These are phyloP conservation scores for Lepus americanus DNA, from an alignment of 2,113 vertebrate species.

Conservation along the genomic window DNA sequence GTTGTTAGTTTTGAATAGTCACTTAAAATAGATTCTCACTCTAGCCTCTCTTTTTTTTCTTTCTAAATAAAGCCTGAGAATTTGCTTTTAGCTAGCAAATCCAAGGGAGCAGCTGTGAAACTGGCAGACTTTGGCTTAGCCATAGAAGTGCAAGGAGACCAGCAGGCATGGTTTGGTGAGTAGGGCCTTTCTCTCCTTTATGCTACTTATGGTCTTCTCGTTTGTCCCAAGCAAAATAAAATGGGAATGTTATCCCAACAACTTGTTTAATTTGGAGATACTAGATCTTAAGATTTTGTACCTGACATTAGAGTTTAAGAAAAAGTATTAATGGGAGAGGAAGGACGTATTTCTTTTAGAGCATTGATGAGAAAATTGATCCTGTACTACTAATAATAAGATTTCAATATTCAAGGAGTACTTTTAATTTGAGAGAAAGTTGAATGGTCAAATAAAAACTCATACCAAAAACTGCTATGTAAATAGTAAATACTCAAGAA, in stretches of 20 bases:
- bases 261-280: background rate
- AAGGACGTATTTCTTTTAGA: background rate
- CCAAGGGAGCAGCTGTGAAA: conserved; percentile 98
- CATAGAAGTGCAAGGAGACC: conserved; percentile 98
- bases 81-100: conserved; percentile 98
- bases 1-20: conserved; percentile 58
- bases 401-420: background rate
- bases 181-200: conserved; percentile 54
- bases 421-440: background rate
- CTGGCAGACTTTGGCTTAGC: conserved; percentile 98
- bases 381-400: background rate
- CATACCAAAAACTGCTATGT: background rate
- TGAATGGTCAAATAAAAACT: background rate
- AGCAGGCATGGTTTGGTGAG: conserved; percentile 99
- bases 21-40: conserved; percentile 78
- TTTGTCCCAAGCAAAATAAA: background rate
- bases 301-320: background rate
- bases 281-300: background rate
- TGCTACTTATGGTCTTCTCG: background rate
- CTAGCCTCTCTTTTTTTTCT: conserved; percentile 67
- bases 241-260: background rate
- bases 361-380: background rate
- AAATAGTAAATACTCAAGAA: background rate
- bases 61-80: conserved; percentile 92
- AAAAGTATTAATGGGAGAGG: background rate